Conservation (phyloP, 2,113 vertebrate species). For the Lophochroa leadbeateri region DNA sequence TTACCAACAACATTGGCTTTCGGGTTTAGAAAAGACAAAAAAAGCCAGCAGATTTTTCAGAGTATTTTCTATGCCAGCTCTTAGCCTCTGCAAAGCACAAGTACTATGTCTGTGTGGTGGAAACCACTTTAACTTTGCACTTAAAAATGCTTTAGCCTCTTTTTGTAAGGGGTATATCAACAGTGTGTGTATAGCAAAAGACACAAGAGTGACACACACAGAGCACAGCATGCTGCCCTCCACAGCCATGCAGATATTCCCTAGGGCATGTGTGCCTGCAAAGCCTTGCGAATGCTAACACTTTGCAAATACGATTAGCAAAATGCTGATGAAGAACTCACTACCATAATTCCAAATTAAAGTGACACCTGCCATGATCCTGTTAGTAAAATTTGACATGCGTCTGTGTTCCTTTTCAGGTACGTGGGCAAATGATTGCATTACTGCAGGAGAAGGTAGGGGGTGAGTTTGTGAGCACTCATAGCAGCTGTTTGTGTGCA, state of each 20-base stretch:
- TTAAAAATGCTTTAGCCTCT: not conserved
- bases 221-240: not conserved
- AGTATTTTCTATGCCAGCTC: not conserved
- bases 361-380: not conserved
- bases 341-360: not conserved
- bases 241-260: not conserved
- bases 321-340: not conserved
- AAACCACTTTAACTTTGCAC: not conserved
- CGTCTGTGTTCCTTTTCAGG: not conserved
- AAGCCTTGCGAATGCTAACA: not conserved
- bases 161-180: not conserved
- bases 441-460: not conserved
- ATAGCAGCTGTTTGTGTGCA: not conserved
- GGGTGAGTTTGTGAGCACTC: not conserved
- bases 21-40: not conserved
- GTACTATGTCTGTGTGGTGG: not conserved
- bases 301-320: not conserved
- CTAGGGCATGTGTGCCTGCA: rapidly evolving
- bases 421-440: not conserved
- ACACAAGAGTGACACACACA: not conserved
- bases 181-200: not conserved
- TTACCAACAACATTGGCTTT: not conserved
- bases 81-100: not conserved
- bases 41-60: not conserved
- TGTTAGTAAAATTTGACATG: not conserved